These are phyloP conservation scores for Melolontha melolontha DNA, from an alignment of 2,888 invertebrate genomes.

Conservation along the genomic window DNA sequence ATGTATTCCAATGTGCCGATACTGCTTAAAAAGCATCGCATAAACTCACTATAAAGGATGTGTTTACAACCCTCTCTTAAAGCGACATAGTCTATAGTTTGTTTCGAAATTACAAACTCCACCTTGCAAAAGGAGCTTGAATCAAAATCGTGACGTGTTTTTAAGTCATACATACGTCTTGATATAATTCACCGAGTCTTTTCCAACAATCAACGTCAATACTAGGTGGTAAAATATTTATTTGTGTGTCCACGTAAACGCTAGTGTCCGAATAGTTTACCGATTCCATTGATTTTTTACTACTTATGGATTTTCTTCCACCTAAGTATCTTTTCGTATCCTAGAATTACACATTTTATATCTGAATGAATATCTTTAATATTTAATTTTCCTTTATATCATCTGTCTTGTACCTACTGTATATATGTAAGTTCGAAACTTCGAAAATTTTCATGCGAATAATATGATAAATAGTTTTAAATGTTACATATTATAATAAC, in stretches of 20 bases:
- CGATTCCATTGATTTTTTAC: conserved; percentile 6
- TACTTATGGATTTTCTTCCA: not conserved
- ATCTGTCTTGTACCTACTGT: too few species aligned
- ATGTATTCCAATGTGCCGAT: conserved; percentile 62
- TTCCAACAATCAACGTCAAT: conserved; percentile 55
- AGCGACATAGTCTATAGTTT: conserved; percentile 56
- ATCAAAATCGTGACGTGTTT: not conserved
- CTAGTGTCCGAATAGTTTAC: conserved; percentile 4
- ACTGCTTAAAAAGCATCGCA: conserved; percentile 62
- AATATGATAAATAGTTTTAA: too few species aligned
- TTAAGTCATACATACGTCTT: conserved; percentile 48
- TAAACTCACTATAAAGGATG: conserved; percentile 62
- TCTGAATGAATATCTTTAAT: too few species aligned
- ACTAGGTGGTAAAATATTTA: conserved; percentile 45
- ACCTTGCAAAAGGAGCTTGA: conserved; percentile 31
- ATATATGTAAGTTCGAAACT: too few species aligned
- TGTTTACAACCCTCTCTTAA: conserved; percentile 61
- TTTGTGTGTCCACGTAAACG: conserved; percentile 47
- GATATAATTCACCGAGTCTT: conserved; percentile 54
- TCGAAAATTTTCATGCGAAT: too few species aligned
- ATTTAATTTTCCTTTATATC: too few species aligned
- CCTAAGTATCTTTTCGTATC: conserved; percentile 18
- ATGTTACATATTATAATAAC: too few species aligned
- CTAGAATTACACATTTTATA: conserved; percentile 14
- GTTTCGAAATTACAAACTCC: conserved; percentile 52